These are phyloP conservation scores for Sebastolobus altivelis DNA, from an alignment of 2,797 vertebrate species.

Conservation along the genomic window DNA sequence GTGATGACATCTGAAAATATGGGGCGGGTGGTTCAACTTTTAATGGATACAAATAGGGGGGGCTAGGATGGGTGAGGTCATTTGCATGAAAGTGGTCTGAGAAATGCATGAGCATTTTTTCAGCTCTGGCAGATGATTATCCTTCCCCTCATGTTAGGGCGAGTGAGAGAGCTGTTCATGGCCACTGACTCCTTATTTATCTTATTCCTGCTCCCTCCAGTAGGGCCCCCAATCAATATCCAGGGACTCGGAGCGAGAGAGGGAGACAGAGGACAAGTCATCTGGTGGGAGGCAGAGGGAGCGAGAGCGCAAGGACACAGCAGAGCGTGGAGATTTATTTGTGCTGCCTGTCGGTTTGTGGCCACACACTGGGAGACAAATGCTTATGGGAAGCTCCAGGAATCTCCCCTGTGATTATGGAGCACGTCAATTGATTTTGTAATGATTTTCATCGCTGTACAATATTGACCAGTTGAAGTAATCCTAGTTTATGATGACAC, in stretches of 20 bases:
- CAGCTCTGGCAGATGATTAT: conserved; percentile 70
- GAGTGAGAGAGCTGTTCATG: conserved; percentile 77
- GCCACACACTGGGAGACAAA: conserved; percentile 74
- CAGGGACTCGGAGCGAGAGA: conserved; percentile 70
- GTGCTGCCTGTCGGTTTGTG: conserved; percentile 68
- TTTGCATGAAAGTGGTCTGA: conserved; percentile 48
- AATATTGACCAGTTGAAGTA: conserved; percentile 47
- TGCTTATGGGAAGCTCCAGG: conserved; percentile 65
- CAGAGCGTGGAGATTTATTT: conserved; percentile 76
- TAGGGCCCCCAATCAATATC: conserved; percentile 81
- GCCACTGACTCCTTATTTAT: conserved; percentile 83
- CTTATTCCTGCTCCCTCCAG: conserved; percentile 73
- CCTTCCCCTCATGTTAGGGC: conserved; percentile 68
- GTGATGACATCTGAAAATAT: too few species aligned
- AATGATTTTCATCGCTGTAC: conserved; percentile 70
- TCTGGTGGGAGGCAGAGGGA: conserved; percentile 45
- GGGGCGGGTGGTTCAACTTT: too few species aligned
- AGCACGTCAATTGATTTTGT: conserved; percentile 71
- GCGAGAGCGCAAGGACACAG: conserved; percentile 69
- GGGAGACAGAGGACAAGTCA: conserved; percentile 74
- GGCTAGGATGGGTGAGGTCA: conserved; percentile 13
- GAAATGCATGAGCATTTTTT: conserved; percentile 53
- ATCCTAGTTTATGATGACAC: conserved; percentile 61
- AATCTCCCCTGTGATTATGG: conserved; percentile 67
- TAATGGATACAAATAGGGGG: too few species aligned